Evolutionary conservation across 1,140 invertebrate species (phyloP), one percentile per base, ranked within the genome.

Genomic region (Caenorhabditis inopinata): DNA sequence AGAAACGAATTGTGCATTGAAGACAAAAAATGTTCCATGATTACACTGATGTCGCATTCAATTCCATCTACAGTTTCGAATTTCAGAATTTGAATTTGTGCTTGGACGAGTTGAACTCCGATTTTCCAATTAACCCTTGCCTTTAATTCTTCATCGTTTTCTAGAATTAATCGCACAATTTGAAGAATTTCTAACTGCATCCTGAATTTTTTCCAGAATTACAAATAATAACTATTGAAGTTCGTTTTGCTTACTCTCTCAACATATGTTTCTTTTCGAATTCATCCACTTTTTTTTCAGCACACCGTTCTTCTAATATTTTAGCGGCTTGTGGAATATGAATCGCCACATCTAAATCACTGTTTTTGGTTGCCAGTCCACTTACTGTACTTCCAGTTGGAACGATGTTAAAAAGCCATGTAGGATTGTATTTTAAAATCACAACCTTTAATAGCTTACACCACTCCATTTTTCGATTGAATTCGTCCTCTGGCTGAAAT

Each of bases 361-460:
- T 68, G n/a, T 68, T 38, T n/a, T 68, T 68, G n/a, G 58, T 68
- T n/a, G 58, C 58, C 25, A 68, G 23, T 4, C 58, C 58, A 5
- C 32, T 68, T 0, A 68, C 58, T 68, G 58, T 68, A 21, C 58
- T 68, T 68, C 58, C 58, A 42, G 58, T 68, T 68, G 58, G 58
- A 2, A 68, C 58, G n/a, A 68, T 38, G 23, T 68, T 68, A 18
- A 68, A 68, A 1, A 68, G 58, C 58, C 58, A 68, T 1, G 29
- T 38, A 9, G 58, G 32, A 21, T 68, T 68, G n/a, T 68, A 18
- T 12, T 68, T 68, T 18, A 32, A 68, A 68, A 68, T 68, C 3
- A 68, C 38, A 42, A 38, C 38, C n/a, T 68, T 68, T 18, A 68
- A n/a, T 18, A 38, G 58, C 12, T 68, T 38, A 12, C 58, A 68